Evolutionary conservation across 2,113 vertebrate species (phyloP).

Genomic region (Rhynchopsitta pachyrhyncha): DNA sequence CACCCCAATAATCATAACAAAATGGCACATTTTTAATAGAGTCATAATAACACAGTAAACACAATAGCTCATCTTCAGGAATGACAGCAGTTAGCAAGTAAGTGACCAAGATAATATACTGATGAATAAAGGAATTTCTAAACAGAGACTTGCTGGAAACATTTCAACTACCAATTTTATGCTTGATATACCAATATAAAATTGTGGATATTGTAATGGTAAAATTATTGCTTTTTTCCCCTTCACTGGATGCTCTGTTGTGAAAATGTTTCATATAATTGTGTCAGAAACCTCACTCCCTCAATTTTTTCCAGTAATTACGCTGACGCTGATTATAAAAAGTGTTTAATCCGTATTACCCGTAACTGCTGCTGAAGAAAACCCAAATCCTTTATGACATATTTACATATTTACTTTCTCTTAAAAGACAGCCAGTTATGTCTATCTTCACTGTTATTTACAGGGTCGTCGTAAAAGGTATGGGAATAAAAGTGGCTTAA

Average conservation of each 20-base stretch:
- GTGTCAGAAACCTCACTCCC: constrained; percentile 52
- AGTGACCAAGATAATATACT: constrained; percentile 60
- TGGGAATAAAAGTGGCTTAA: not conserved
- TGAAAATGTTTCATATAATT: constrained; percentile 64
- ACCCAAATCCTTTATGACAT: constrained; percentile 7
- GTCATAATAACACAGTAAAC: constrained; percentile 13
- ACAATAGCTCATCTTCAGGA: constrained; percentile 40
- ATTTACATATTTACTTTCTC: not conserved
- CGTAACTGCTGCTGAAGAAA: constrained; percentile 39
- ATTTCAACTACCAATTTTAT: constrained; percentile 76
- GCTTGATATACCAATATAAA: constrained; percentile 79
- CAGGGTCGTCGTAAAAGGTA: constrained; percentile 14
- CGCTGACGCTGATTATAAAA: constrained; percentile 41
- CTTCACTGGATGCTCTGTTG: constrained; percentile 57
- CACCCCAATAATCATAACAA: not conserved
- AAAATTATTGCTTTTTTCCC: constrained; percentile 70
- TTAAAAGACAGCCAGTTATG: not conserved
- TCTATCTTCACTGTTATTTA: not conserved
- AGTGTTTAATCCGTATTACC: constrained; percentile 51
- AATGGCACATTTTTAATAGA: constrained; percentile 27
- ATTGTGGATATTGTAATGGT: constrained; percentile 67
- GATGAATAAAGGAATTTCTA: constrained; percentile 66
- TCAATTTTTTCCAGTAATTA: constrained; percentile 62
- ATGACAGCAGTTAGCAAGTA: constrained; percentile 51
- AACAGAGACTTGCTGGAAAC: constrained; percentile 69